A percentile compares a stretch with the other conserved stretches of the same genome.
Conservation (phyloP, 2,113 vertebrate species). For the Rhodinocichla rosea region DNA sequence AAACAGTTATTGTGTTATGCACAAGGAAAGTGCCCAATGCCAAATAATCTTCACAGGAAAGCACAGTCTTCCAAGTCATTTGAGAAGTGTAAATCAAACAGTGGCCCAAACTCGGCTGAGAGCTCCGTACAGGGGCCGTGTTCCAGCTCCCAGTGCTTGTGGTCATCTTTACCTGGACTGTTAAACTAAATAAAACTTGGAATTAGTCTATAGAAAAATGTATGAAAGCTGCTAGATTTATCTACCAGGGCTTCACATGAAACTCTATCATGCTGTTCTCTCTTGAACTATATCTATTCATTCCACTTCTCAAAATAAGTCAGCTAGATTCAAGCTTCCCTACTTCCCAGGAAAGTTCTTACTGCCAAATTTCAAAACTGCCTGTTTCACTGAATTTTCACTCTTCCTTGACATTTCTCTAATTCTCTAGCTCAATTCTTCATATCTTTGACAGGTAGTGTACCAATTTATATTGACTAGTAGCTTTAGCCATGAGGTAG, state of each 20-base stretch:
- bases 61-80: background rate
- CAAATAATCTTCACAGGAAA: background rate
- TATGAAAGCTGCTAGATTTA: background rate
- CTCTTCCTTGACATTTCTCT: background rate
- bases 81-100: background rate
- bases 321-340: background rate
- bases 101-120: background rate
- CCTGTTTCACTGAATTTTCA: background rate
- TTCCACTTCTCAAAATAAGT: background rate
- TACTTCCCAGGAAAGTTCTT: background rate
- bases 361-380: background rate
- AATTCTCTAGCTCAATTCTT: fast-evolving
- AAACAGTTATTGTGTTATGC: background rate
- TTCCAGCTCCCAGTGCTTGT: background rate
- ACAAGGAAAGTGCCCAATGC: background rate
- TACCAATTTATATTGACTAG: background rate
- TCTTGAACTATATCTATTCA: background rate
- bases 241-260: background rate
- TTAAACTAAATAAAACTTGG: background rate
- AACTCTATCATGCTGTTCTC: background rate
- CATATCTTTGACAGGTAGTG: background rate
- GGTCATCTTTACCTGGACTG: background rate
- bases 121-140: background rate
- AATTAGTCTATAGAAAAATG: background rate
- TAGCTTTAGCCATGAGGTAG: background rate